Evolutionary conservation across 2,888 invertebrate genomes (phyloP), one percentile per base, ranked within the genome.

Genomic region (Acronicta leporina): DNA sequence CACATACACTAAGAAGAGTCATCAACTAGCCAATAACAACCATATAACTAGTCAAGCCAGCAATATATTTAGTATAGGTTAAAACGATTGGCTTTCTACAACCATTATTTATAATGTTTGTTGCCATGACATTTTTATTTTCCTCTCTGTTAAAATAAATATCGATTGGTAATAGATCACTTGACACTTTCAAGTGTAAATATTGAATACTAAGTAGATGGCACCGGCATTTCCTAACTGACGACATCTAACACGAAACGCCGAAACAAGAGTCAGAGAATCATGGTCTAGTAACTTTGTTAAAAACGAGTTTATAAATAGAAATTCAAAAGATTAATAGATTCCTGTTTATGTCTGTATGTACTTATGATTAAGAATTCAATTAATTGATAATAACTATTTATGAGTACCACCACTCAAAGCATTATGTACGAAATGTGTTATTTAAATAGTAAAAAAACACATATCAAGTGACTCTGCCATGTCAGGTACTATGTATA

Each of bases 61-160:
- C 27, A 9, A 38, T 48, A 6, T n/a, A n/a, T n/a, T n/a, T 40
- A 14, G 11, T 16, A 63, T 16, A 63, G 33, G 20, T 16, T 33
- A 27, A 52, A 41, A 44, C 10, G 4, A 33, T 49, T 45, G 13
- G 14, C 16, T 61, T 52, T 60, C 48, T 25, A 60, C 43, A 41
- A 20, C 8, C 14, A 47, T 16, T 33, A 63, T 30, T 49, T 33
- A 38, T 27, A 9, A 16, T 6, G 25, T 43, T 8, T 27, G 40
- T 30, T 20, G 10, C 16, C 15, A 50, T 13, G 0, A 5, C 33
- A 9, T 42, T 40, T 33, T 38, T 10, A 15, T 11, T 52, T 9
- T 27, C 33, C 1, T 35, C 16, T 52, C n/a, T 20, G 13, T 13
- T 11, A 13, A 43, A 25, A 43, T 13, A 11, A 13, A 2, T n/a